phyloP scores from a whole-genome alignment of 2,113 vertebrate species.

The Scortum barcoo region DNA sequence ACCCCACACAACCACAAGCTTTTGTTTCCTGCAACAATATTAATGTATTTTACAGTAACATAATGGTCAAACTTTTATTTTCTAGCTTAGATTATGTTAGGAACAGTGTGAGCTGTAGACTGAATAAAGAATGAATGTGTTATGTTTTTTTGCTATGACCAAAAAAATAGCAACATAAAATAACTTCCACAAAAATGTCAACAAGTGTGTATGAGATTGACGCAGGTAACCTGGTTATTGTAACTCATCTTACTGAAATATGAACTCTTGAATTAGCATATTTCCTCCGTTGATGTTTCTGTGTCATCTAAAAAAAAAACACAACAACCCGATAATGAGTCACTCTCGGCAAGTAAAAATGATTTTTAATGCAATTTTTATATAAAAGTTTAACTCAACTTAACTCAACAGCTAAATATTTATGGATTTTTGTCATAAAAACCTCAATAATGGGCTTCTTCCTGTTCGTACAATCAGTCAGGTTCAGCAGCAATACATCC shows the following conservation, averaged over 20 bases:
- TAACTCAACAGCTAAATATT: not conserved
- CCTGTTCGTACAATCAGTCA: not conserved
- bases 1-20: not conserved
- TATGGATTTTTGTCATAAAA: not conserved
- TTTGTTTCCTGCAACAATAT: not conserved
- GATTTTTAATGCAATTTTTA: not conserved
- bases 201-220: not conserved
- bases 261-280: not conserved
- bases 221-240: not conserved
- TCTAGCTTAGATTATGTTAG: not conserved
- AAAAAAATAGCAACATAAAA: not conserved
- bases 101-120: not conserved
- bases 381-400: not conserved
- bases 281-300: not conserved
- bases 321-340: too few species aligned
- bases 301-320: too few species aligned
- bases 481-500: not conserved
- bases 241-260: not conserved
- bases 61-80: not conserved
- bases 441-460: not conserved
- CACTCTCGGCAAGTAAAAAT: not conserved
- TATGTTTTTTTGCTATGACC: not conserved
- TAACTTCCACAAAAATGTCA: not conserved
- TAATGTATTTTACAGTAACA: not conserved
- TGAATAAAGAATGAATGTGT: not conserved